Evolutionary conservation across 2,797 vertebrate species (phyloP).

Genomic region (Peromyscus nudipes): DNA sequence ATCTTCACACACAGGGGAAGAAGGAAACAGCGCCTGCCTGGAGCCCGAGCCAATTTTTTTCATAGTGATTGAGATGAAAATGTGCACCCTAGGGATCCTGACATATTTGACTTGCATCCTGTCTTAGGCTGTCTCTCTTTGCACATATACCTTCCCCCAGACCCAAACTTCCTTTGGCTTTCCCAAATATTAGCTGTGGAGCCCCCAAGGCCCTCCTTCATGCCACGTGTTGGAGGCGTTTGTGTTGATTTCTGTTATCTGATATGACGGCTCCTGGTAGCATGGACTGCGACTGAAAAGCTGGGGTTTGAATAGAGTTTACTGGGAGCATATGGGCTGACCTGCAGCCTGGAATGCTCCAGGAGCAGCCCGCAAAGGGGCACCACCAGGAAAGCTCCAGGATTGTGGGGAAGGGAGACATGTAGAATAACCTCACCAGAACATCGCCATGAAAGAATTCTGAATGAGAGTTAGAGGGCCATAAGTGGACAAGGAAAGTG

Average conservation of each 20-base stretch:
- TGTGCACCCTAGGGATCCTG: constrained; percentile 62
- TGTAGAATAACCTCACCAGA: not conserved
- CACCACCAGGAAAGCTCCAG: not conserved
- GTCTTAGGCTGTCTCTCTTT: not conserved
- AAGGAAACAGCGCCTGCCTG: constrained; percentile 17
- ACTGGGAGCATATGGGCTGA: not conserved
- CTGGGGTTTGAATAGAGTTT: not conserved
- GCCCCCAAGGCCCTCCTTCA: not conserved
- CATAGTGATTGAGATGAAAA: constrained; percentile 81
- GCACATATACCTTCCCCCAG: not conserved
- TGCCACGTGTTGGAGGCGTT: not conserved
- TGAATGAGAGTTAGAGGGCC: not conserved
- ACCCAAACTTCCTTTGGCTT: constrained; percentile 16
- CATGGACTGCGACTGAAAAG: not conserved
- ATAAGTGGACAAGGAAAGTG: not conserved
- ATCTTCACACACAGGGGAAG: constrained; percentile 72
- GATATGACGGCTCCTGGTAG: not conserved
- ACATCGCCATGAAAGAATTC: not conserved
- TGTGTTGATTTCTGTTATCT: constrained; percentile 32
- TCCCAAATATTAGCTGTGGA: constrained; percentile 42
- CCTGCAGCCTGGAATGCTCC: not conserved
- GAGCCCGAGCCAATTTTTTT: constrained; percentile 62
- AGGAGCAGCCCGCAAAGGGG: not conserved
- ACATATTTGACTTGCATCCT: constrained; percentile 62
- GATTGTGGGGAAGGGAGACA: not conserved